Percentiles rank a stretch among this genome's conserved stretches.
Evolutionary conservation across 2,797 vertebrate genomes (phyloP).

Genomic region (Smutsia gigantea): DNA sequence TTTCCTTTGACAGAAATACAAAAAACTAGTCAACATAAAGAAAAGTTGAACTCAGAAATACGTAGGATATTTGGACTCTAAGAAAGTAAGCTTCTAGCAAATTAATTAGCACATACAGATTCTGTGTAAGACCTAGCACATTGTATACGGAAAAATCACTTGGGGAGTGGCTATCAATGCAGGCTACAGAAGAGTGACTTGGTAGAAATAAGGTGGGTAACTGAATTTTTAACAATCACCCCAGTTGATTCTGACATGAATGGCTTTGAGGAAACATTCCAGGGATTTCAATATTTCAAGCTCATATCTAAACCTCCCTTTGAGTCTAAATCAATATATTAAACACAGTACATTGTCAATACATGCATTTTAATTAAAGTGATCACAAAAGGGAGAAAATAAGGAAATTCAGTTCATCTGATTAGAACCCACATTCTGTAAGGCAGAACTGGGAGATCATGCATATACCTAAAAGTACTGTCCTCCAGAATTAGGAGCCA

Average conservation of each 20-base stretch:
- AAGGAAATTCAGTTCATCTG: neutral
- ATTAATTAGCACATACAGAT: neutral
- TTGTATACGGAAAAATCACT: neutral
- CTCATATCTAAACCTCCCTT: neutral
- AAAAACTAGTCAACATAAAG: constrained; percentile 18
- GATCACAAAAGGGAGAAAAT: neutral
- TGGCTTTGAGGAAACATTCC: constrained; percentile 39
- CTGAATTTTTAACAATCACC: constrained; percentile 1
- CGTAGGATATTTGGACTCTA: neutral
- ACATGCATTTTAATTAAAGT: neutral
- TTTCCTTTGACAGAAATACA: constrained; percentile 49
- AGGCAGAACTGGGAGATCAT: neutral
- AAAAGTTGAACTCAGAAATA: constrained; percentile 52
- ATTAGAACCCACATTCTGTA: neutral
- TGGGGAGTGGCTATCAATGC: neutral
- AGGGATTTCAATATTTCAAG: constrained; percentile 1
- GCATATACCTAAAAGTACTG: neutral
- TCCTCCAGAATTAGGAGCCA: neutral
- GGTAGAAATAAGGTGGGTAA: neutral
- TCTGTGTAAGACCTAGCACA: neutral
- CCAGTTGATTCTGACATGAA: constrained; percentile 24
- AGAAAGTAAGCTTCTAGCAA: constrained; percentile 30
- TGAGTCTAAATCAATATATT: constrained; percentile 19
- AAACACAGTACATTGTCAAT: neutral
- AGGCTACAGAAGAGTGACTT: neutral